Evolutionary conservation across 2,797 vertebrate genomes (phyloP).

Genomic region (Hydrocynus forskahlii): DNA sequence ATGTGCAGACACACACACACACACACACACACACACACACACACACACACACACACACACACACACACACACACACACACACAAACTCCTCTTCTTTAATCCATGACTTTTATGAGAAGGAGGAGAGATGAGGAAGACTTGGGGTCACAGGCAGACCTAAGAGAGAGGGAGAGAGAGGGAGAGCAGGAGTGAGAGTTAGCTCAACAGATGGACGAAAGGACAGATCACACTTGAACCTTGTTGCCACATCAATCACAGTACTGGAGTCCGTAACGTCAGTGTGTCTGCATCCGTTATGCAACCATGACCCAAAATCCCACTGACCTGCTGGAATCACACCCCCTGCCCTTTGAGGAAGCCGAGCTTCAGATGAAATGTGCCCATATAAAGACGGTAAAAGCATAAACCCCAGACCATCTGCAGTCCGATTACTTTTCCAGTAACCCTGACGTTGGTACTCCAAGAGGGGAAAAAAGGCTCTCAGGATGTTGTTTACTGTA

Average conservation of each 20-base stretch:
- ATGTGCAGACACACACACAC: slow-evolving; percentile 28
- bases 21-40: slow-evolving; percentile 44
- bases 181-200: neutral
- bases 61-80: slow-evolving; percentile 36
- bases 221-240: slow-evolving; percentile 18
- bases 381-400: slow-evolving; percentile 37
- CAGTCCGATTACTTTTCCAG: neutral
- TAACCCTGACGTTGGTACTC: slow-evolving; percentile 7
- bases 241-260: slow-evolving; percentile 27
- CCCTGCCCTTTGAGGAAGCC: neutral
- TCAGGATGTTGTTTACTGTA: slow-evolving; percentile 37
- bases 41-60: slow-evolving; percentile 38
- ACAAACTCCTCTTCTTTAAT: slow-evolving; percentile 40
- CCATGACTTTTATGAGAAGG: slow-evolving; percentile 43
- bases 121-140: slow-evolving; percentile 23
- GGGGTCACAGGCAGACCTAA: slow-evolving; percentile 34
- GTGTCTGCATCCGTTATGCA: slow-evolving; percentile 23
- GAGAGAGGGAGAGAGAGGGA: slow-evolving; percentile 10
- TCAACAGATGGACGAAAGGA: neutral
- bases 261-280: slow-evolving; percentile 22
- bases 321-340: slow-evolving; percentile 45
- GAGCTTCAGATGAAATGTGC: slow-evolving; percentile 31
- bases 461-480: neutral
- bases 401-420: slow-evolving; percentile 31
- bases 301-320: slow-evolving; percentile 45